Evolutionary conservation across 1,140 invertebrate species (phyloP), one percentile per base, ranked within the genome.

Genomic region (Ctenoplectra terminalis): DNA sequence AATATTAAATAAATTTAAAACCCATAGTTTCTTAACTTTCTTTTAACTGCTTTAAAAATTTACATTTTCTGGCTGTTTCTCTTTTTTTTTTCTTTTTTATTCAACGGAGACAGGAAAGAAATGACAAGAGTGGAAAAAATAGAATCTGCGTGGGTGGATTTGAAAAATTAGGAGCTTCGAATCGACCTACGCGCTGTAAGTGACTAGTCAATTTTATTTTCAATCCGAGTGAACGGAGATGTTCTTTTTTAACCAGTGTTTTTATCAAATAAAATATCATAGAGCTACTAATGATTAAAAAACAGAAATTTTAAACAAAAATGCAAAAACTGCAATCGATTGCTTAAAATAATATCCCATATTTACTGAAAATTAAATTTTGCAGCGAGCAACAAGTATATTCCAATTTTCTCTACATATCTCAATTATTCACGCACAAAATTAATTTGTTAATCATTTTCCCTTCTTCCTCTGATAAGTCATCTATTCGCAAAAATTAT

Each of bases 121-220:
- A 61, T n/a, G 5, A 34, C 15, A 20, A 3, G 17, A 29, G 17
- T 20, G 17, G 15, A 67, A 46, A 29, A 66, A 46, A 66, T 43
- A 66, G 34, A 11, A 5, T 17, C 20, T 13, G 29, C 26, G 66
- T 69, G 66, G 66, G 66, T 4, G 46, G 66, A 69, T 50, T 6
- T 31, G 34, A 69, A 69, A 48, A 69, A 69, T 50, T 6, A 40
- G 48, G 15, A 9, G 23, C 4, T 26, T 9, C n/a, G 6, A 37
- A 15, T 9, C 37, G 15, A 29, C n/a, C 40, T 61, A 61, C 64
- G 8, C 66, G 5, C 31, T 5, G 4, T n/a, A 15, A 9, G 4
- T 13, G 64, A 23, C 26, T n/a, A 43, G 9, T 69, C 66, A 69
- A 20, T 69, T 69, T 69, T 69, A 71, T 71, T 71, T 71, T 56